These are phyloP conservation scores for Microcebus tavaratra DNA, from an alignment of 2,113 vertebrate genomes.

Conservation along the genomic window DNA sequence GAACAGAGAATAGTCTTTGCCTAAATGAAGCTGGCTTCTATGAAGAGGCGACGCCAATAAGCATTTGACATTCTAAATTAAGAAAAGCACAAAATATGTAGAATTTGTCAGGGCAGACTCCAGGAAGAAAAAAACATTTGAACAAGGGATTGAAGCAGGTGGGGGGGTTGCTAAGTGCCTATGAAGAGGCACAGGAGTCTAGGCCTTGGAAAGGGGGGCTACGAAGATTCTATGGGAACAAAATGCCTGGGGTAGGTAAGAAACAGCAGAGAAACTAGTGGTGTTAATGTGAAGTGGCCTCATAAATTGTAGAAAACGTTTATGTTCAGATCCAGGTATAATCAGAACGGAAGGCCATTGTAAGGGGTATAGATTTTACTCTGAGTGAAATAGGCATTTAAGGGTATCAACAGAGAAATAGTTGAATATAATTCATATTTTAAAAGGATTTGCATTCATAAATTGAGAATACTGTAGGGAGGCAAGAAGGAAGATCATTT, in stretches of 20 bases:
- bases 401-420: not conserved
- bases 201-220: not conserved
- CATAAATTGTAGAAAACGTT: not conserved
- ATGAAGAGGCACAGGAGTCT: not conserved
- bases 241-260: not conserved
- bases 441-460: not conserved
- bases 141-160: not conserved
- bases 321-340: not conserved
- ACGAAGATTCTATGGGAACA: no score
- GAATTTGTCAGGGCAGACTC: accelerated
- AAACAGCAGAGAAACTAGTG: not conserved
- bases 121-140: not conserved
- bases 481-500: not conserved
- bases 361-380: not conserved
- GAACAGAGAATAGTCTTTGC: not conserved
- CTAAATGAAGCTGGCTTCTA: not conserved
- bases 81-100: not conserved
- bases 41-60: not conserved
- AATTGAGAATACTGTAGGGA: not conserved
- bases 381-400: not conserved
- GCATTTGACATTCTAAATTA: not conserved
- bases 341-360: not conserved
- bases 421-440: not conserved
- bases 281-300: not conserved
- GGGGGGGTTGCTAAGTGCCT: not conserved